Evolutionary conservation across 1,140 invertebrate genomes (phyloP), one percentile per base, ranked within the genome.

Genomic region (Zaprionus kolodkinae): DNA sequence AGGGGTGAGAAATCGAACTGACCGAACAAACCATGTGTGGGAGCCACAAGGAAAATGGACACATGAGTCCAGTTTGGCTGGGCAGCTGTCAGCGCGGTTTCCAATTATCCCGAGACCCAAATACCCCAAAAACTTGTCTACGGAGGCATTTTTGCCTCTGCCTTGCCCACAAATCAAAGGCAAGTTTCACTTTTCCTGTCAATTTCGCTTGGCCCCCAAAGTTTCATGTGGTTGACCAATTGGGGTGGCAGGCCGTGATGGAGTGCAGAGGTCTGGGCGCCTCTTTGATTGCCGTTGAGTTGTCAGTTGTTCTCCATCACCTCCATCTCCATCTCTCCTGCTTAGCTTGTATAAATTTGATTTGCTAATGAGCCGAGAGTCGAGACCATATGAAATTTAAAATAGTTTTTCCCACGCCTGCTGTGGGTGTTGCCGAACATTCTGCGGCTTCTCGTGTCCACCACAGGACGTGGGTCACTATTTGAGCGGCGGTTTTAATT

Each of bases 361-460:
- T 87, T 86, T 83, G 67, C 83, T 86, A 86, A 86, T 87, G 84
- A 86, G 72, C 40, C 79, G 36, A 45, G 36, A 38, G 65, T 45
- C 50, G 36, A 38, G 38, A 52, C 57, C 72, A 88, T 88, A 88
- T 86, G 69, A 86, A 86, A 87, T 79, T 87, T 87, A 76, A 87
- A 86, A 73, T 88, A 86, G 76, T 79, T 86, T 87, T 73, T 67
- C 43, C 66, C 56, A 74, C 62, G 13, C 10, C 63, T 55, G 3
- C 56, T 82, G 82, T 66, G 79, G 79, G 76, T 82, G 82, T 87
- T 82, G 76, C 71, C 12, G 62, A 54, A 73, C 40, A 15, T 10
- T 45, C 74, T 86, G 82, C 57, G 82, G 82, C 61, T 83, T 62
- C 12, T 55, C 68, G 21, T 74, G 66, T 66, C 62, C 55, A 70